Evolutionary conservation across 2,888 invertebrate species (phyloP).

Genomic region (Acheta domesticus): DNA sequence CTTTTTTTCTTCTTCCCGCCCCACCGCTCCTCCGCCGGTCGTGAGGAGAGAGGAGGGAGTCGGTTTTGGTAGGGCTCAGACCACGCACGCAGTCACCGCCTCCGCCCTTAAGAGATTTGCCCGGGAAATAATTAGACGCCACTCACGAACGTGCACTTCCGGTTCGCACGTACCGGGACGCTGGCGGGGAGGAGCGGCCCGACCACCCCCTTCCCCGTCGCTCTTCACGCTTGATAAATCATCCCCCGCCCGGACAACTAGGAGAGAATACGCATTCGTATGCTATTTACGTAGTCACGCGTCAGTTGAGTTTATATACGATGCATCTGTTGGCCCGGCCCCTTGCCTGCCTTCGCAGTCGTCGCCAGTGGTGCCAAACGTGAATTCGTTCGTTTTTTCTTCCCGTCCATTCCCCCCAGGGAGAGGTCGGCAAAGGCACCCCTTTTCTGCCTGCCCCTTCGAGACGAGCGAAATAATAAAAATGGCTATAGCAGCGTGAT

Average conservation of each 20-base stretch:
- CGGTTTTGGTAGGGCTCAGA: too few species aligned
- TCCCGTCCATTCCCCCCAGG: too few species aligned
- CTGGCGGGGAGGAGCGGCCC: not conserved
- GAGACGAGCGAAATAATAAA: too few species aligned
- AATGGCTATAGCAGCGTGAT: too few species aligned
- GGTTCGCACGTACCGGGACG: not conserved
- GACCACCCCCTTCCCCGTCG: not conserved
- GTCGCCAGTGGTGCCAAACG: too few species aligned
- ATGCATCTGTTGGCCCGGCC: not conserved
- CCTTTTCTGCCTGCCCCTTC: too few species aligned
- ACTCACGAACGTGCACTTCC: not conserved
- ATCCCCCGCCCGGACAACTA: not conserved
- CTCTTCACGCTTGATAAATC: not conserved
- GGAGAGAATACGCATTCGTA: not conserved
- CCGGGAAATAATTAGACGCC: constrained; percentile 1
- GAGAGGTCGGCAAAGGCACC: too few species aligned
- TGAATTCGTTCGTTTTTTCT: too few species aligned
- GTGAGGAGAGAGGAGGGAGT: not conserved
- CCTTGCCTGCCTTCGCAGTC: too few species aligned
- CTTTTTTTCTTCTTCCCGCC: not conserved
- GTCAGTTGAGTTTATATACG: constrained; percentile 8
- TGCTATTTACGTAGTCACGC: not conserved
- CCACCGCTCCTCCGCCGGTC: not conserved
- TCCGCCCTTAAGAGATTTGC: not conserved
- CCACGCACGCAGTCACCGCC: not conserved